A percentile compares a stretch with the other conserved stretches of the same genome.
phyloP scores from a whole-genome alignment of 2,113 vertebrate genomes.

The Psettodes erumei region DNA sequence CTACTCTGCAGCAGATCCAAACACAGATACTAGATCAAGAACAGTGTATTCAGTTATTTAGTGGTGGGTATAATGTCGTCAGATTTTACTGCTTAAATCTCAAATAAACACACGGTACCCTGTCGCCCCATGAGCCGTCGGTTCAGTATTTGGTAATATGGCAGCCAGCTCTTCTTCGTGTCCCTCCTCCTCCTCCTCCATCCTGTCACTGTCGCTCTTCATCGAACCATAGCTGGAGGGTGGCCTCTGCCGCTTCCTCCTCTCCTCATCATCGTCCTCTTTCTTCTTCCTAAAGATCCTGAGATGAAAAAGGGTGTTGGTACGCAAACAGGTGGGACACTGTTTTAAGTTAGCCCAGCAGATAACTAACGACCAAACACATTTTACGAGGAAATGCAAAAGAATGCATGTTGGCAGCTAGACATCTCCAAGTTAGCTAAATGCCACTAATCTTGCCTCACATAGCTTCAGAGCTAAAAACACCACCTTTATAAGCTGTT shows the following conservation, averaged over 20 bases:
- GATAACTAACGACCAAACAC: no score
- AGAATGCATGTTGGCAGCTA: no score
- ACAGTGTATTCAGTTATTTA: background rate
- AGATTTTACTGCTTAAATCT: background rate
- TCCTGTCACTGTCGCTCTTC: constrained; percentile 70
- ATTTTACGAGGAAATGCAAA: background rate
- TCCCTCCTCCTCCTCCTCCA: background rate
- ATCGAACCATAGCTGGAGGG: constrained; percentile 83
- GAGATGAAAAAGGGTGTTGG: background rate
- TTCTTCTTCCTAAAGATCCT: background rate
- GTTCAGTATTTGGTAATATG: background rate
- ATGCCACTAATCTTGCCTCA: no score
- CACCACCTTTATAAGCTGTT: no score
- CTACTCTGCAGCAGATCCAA: background rate
- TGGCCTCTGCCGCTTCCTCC: constrained; percentile 54
- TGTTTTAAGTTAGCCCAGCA: background rate
- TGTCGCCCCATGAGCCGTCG: background rate
- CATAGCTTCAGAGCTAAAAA: no score
- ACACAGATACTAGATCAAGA: background rate
- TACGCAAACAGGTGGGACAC: background rate
- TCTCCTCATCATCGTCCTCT: background rate
- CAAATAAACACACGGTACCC: constrained; percentile 38
- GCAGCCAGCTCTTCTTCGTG: background rate
- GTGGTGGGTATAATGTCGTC: background rate
- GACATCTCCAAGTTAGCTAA: no score